A percentile compares a stretch with the other conserved stretches of the same genome.
Conservation (phyloP, 2,797 vertebrate species). For the Gadopsis marmoratus region DNA sequence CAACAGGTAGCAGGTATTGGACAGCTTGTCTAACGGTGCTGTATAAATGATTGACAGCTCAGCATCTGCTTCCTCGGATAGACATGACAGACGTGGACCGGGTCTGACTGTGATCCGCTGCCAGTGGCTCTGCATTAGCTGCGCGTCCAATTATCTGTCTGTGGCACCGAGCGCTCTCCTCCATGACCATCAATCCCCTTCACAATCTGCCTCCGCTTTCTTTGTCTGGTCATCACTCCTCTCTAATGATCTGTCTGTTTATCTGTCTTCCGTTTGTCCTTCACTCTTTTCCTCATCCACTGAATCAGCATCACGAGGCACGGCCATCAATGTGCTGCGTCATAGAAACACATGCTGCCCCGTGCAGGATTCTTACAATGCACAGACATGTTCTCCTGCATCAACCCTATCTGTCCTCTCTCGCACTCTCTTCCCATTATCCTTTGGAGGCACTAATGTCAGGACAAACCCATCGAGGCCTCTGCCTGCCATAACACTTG, state of each 20-base stretch:
- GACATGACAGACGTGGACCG: conserved; percentile 49
- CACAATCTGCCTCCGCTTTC: conserved; percentile 44
- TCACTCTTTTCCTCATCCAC: conserved; percentile 28
- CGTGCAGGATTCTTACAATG: conserved; percentile 5
- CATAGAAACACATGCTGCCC: conserved; percentile 4
- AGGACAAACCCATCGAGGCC: conserved; percentile 27
- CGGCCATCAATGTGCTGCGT: conserved; percentile 15
- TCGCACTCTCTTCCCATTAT: background rate
- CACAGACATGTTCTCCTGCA: background rate
- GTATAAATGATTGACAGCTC: conserved; percentile 60
- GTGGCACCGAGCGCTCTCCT: conserved; percentile 38
- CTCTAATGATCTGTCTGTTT: conserved; percentile 56
- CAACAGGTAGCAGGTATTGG: conserved; percentile 40
- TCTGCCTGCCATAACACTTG: conserved; percentile 5
- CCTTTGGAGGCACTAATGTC: conserved; percentile 7
- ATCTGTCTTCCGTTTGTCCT: conserved; percentile 25
- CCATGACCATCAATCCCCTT: conserved; percentile 61
- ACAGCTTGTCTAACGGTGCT: conserved; percentile 27
- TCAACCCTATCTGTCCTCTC: background rate
- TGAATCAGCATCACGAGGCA: conserved; percentile 23
- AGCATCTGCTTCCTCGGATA: conserved; percentile 55
- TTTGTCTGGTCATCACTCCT: conserved; percentile 48
- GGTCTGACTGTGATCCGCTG: conserved; percentile 43
- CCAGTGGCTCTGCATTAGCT: conserved; percentile 61
- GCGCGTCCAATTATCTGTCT: conserved; percentile 67